phyloP scores from a whole-genome alignment of 2,797 vertebrate genomes.

The Simalia tracyae region DNA sequence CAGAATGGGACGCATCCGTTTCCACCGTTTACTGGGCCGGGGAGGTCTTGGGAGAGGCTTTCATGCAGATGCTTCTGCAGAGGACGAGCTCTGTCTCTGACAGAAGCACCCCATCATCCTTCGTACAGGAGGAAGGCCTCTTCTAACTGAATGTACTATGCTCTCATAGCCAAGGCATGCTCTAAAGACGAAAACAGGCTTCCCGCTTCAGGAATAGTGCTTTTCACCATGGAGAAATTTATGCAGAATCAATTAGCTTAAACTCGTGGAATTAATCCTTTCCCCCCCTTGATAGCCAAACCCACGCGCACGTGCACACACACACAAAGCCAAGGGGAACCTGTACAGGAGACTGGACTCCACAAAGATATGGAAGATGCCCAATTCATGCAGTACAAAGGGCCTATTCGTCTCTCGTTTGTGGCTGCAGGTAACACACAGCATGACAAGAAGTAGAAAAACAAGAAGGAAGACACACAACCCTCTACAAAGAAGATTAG shows the following conservation, averaged over 20 bases:
- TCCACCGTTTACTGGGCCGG: no score
- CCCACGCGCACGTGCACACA: no score
- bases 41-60: neutral
- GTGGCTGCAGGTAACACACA: rapidly evolving
- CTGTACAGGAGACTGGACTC: neutral
- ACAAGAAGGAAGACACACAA: neutral
- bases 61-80: rapidly evolving
- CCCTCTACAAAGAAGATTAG: neutral
- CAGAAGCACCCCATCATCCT: neutral
- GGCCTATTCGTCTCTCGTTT: neutral
- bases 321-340: neutral
- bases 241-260: neutral
- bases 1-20: neutral
- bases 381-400: rapidly evolving
- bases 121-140: no score
- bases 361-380: neutral
- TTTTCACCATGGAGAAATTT: neutral
- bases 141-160: neutral
- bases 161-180: no score
- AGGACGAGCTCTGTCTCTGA: neutral
- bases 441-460: neutral
- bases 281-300: neutral
- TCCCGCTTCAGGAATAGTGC: no score
- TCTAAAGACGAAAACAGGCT: no score
- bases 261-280: neutral